Base-by-base conservation (phyloP, 1,140 invertebrate genomes). In the Diorhabda carinulata region DNA sequence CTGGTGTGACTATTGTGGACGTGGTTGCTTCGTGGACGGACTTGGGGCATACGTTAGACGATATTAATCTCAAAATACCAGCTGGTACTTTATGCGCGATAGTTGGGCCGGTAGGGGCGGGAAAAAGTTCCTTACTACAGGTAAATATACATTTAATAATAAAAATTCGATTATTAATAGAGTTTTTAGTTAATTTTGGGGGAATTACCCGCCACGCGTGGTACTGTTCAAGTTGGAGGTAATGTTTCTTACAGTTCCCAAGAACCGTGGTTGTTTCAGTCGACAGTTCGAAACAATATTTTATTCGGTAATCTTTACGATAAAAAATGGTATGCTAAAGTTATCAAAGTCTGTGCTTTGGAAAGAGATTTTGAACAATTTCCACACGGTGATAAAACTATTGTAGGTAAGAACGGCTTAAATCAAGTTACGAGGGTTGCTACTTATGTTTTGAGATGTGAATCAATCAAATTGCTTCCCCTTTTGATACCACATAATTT, bases 71-170 rank as follows among this genome's bases (percentile, higher is more conserved):
- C 56, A 80, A 83, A 2, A 81, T 93, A 2, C 81, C 85, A 43
- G 81, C 84, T 40, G 90, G 91, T 2, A 86, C 91, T 73, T 78
- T 94, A 1, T 87, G 90, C 67, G 89, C 89, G 0, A 82, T 95
- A 2, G 88, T 93, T 58, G 93, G 93, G 59, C 84, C 90, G 56
- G 91, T 94, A 42, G 92, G 92, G 43, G 83, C 90, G 67, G 93
- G 93, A 76, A 95, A 93, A 88, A 90, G 88, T 71, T 91, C 92
- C 0, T 78, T 95, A 2, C 81, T 95, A 9, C 89, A 92, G 83
- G 72, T 73, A 42, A 43, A n/a, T 52, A 52, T 52, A 52, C 5
- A 52, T 3, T 52, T 52, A 8, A 52, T 52, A 8, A 52, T 52
- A 8, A 3, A 8, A 52, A 6, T 52, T 52, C 8, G 8, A 6